A percentile compares a stretch with the other conserved stretches of the same genome.
Evolutionary conservation across 2,113 vertebrate genomes (phyloP).

Genomic region (Solenodon paradoxus): DNA sequence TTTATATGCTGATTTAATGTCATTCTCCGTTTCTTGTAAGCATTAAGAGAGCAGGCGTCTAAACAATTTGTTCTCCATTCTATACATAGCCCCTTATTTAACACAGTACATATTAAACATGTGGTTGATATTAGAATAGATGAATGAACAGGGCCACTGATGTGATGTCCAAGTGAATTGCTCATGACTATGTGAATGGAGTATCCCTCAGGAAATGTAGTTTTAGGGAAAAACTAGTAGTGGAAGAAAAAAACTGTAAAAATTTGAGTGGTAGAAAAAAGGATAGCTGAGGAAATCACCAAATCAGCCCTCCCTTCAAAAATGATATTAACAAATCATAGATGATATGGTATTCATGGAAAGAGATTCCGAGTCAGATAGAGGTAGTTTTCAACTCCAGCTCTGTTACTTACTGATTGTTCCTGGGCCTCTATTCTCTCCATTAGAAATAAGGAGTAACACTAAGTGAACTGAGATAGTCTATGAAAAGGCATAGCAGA

Average conservation of each 20-base stretch:
- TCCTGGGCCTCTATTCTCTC: not conserved
- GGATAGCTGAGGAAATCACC: not conserved
- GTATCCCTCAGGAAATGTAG: not conserved
- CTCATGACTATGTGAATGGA: not conserved
- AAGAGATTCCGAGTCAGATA: not conserved
- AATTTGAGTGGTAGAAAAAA: not conserved
- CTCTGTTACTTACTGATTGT: not conserved
- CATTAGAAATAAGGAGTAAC: not conserved
- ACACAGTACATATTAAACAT: not conserved
- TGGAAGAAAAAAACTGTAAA: too few species aligned
- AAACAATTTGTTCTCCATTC: too few species aligned
- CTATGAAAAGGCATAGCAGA: not conserved
- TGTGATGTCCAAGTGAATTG: not conserved
- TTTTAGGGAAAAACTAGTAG: conserved; percentile 24
- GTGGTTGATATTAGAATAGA: not conserved
- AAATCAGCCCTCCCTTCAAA: not conserved
- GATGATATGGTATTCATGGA: not conserved
- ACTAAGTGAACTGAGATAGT: not conserved
- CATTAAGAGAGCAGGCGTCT: not conserved
- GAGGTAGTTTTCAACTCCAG: not conserved
- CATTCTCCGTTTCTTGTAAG: not conserved
- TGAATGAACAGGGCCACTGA: not conserved
- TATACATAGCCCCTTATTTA: not conserved
- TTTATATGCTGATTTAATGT: not conserved
- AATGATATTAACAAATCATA: not conserved